Base-by-base conservation (phyloP, 1,140 invertebrate species). In the Anadara kagoshimensis region DNA sequence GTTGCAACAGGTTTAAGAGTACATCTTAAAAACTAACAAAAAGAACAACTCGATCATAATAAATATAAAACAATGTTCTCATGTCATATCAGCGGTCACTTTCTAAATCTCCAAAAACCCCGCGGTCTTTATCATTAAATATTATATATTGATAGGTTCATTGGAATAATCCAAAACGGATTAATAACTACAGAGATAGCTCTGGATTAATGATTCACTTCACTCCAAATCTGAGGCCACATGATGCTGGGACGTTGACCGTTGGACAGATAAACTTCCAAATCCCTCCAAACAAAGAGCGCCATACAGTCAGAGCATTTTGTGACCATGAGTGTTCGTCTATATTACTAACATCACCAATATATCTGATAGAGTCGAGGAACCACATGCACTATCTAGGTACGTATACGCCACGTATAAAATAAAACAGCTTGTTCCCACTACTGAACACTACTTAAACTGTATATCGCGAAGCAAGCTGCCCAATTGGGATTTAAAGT, bases 351-450 rank as follows among this genome's bases (percentile, higher is more conserved):
- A 47, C 49, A 20, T 56, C 47, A 14, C 36, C 59, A 20, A 75
- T 82, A n/a, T 57, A 75, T 26, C 62, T 81, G 24, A 75, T 68
- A 36, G 36, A 41, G 4, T 75, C 49, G 18, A 44, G 61, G 51
- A 81, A 77, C 44, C 79, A 79, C 54, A 81, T 81, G 79, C 79
- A 79, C 54, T 67, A 69, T 62, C 49, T 75, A 54, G 79, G 79
- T 81, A 69, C 3, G 36, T 24, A 61, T 59, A 54, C 11, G 51
- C 7, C 5, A 7, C n/a, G 5, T n/a, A n/a, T n/a, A n/a, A n/a
- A n/a, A n/a, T n/a, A 7, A 54, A 54, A 20, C n/a, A n/a, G 51
- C 20, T 54, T 20, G n/a, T n/a, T n/a, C n/a, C n/a, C n/a, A n/a
- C n/a, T n/a, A n/a, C n/a, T n/a, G n/a, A n/a, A n/a, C n/a, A n/a